A percentile compares a stretch with the other conserved stretches of the same genome.
These are phyloP conservation scores for Nomada ruficornis DNA, from an alignment of 2,888 invertebrate species.

Conservation along the genomic window DNA sequence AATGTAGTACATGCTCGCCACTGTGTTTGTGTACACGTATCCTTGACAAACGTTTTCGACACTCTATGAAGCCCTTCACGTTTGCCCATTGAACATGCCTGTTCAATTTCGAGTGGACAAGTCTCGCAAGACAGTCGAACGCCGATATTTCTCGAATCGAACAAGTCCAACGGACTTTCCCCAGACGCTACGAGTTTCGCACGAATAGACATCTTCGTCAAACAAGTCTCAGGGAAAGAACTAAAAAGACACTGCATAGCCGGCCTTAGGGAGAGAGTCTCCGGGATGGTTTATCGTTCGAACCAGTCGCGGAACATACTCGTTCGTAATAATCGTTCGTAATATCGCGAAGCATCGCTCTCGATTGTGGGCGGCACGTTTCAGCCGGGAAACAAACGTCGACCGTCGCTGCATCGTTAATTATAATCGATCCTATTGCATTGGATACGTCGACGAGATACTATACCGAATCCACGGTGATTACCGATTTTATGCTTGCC, in stretches of 20 bases:
- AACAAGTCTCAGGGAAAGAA: too few relatives aligned
- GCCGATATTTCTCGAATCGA: too few relatives aligned
- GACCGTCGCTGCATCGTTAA: constrained; percentile 11
- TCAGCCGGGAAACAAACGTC: constrained; percentile 6
- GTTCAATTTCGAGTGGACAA: too few relatives aligned
- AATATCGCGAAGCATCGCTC: constrained; percentile 21
- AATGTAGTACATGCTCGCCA: too few relatives aligned
- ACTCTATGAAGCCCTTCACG: too few relatives aligned
- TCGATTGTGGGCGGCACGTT: constrained; percentile 6
- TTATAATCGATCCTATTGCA: constrained; percentile 9
- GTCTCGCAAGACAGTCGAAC: too few relatives aligned
- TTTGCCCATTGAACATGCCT: too few relatives aligned
- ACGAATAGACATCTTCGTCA: too few relatives aligned
- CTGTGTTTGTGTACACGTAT: too few relatives aligned
- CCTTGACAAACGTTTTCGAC: too few relatives aligned
- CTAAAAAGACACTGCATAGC: neutral
- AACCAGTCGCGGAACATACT: constrained; percentile 13
- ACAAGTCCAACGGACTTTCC: too few relatives aligned
- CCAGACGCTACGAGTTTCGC: too few relatives aligned
- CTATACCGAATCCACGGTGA: neutral
- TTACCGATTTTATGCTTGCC: constrained; percentile 22
- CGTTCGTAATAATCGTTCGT: constrained; percentile 35
- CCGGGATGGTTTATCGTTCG: constrained; percentile 19
- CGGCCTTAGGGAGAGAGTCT: neutral
- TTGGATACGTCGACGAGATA: constrained; percentile 2